A percentile compares a stretch with the other conserved stretches of the same genome.
phyloP scores from a whole-genome alignment of 2,113 vertebrate species.

The Naja naja region DNA sequence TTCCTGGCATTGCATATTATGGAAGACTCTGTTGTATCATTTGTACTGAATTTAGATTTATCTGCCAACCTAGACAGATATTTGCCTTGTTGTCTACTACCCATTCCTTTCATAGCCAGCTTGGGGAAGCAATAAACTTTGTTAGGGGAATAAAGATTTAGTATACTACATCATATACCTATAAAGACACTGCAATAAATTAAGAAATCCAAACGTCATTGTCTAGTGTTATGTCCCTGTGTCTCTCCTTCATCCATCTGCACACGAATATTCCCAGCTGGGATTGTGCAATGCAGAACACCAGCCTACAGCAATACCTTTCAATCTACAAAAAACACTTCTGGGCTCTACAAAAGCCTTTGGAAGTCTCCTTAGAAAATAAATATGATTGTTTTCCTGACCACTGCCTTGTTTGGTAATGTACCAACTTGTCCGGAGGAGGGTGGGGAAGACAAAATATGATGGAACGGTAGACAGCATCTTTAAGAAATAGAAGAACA shows the following conservation, averaged over 20 bases:
- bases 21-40: background rate
- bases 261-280: background rate
- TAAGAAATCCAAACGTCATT: background rate
- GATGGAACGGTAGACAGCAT: too few species aligned
- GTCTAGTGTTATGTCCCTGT: background rate
- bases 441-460: too few species aligned
- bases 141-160: background rate
- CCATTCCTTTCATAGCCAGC: background rate
- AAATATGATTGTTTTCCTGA: background rate
- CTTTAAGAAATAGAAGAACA: background rate
- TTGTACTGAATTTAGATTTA: background rate
- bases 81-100: background rate
- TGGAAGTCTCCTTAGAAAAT: background rate
- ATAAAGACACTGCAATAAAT: background rate
- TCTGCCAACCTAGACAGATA: background rate
- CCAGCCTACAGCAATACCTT: background rate
- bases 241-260: background rate
- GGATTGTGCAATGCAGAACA: background rate
- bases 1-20: background rate
- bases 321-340: background rate
- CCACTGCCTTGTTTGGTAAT: background rate
- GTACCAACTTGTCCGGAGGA: background rate
- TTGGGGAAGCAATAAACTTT: background rate
- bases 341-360: background rate
- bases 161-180: background rate